Conservation (phyloP, 2,797 vertebrate species). For the Morelia viridis region DNA sequence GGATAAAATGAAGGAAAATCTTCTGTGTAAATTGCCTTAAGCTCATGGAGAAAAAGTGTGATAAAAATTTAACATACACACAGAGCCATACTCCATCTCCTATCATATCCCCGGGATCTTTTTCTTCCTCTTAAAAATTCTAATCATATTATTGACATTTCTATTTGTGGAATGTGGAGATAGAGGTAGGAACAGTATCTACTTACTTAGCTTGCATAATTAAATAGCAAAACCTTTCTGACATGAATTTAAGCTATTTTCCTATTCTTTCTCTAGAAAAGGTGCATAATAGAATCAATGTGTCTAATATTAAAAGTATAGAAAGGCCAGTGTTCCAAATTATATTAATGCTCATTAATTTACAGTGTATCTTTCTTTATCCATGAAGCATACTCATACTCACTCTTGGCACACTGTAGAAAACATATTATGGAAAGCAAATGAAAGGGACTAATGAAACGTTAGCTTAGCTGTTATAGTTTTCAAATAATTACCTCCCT, state of each 20-base stretch:
- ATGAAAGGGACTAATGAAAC: constrained; percentile 13
- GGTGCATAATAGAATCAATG: not conserved
- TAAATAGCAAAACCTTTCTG: not conserved
- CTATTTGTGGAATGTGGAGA: not conserved
- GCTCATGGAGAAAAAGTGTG: not conserved
- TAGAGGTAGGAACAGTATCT: not conserved
- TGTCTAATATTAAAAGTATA: not conserved
- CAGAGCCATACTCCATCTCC: not conserved
- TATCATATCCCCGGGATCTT: not conserved
- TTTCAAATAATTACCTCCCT: constrained; percentile 4
- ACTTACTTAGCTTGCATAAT: rapidly evolving
- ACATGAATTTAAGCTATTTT: not conserved
- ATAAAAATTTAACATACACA: not conserved
- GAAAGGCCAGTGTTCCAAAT: not conserved
- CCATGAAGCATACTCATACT: not conserved
- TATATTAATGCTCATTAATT: constrained; percentile 4
- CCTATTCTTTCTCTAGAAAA: rapidly evolving
- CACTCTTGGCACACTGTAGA: not conserved
- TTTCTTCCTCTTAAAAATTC: not conserved
- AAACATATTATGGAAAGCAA: not conserved
- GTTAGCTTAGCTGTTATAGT: not conserved
- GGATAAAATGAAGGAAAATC: not conserved
- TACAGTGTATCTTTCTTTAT: not conserved
- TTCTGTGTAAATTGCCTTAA: not conserved
- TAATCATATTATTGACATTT: not conserved